These are phyloP conservation scores for Caenorhabditis sp. DNA, from an alignment of 2,888 invertebrate genomes.

Conservation along the genomic window DNA sequence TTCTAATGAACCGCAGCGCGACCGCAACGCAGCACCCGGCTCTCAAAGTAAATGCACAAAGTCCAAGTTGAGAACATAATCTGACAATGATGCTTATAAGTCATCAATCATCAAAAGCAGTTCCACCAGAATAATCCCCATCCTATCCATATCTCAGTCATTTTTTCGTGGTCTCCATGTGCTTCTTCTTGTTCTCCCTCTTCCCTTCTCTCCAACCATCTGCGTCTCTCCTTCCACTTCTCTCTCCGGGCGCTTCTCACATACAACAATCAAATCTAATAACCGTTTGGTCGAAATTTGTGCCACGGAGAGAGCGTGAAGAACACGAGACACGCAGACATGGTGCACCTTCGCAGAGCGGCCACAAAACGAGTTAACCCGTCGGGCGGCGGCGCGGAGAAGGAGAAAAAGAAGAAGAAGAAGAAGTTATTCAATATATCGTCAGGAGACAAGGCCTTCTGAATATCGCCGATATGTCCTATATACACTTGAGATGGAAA, in stretches of 20 bases:
- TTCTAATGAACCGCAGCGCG: too few relatives aligned
- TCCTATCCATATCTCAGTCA: background rate
- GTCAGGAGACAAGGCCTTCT: constrained; percentile 8
- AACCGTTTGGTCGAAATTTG: constrained; percentile 58
- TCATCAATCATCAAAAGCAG: background rate
- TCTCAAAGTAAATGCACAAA: too few relatives aligned
- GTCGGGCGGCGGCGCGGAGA: constrained; percentile 20
- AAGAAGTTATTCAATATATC: constrained; percentile 53
- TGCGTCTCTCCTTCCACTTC: background rate
- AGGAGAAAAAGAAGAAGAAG: constrained; percentile 34
- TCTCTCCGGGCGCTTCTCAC: constrained; percentile 37
- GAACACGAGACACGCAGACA: constrained; percentile 32
- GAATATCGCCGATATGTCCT: constrained; percentile 1
- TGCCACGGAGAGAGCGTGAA: constrained; percentile 23
- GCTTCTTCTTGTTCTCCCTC: constrained; percentile 10
- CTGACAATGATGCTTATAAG: too few relatives aligned
- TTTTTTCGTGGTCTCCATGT: background rate
- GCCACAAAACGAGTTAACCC: constrained; percentile 54
- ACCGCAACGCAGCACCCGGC: too few relatives aligned
- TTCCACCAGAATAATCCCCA: background rate
- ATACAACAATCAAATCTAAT: constrained; percentile 61
- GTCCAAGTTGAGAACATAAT: too few relatives aligned
- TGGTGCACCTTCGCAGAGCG: constrained; percentile 29
- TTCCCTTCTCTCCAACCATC: background rate
- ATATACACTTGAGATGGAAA: constrained; percentile 12